These are phyloP conservation scores for Myotis planiceps DNA, from an alignment of 2,797 vertebrate species.

Conservation along the genomic window DNA sequence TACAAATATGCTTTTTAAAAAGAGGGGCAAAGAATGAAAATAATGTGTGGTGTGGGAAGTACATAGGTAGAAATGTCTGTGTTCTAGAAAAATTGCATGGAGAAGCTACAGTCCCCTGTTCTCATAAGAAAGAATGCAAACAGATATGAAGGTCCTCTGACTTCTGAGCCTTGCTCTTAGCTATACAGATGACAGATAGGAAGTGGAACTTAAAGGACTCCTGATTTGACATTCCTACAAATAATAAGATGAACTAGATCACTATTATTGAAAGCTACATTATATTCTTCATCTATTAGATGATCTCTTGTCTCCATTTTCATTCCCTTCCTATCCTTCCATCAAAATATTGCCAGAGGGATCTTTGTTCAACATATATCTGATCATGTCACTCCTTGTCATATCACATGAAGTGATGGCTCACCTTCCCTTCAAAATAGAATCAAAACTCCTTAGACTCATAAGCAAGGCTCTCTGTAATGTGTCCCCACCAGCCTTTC, in stretches of 20 bases:
- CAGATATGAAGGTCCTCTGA: not conserved
- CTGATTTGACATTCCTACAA: not conserved
- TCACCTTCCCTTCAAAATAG: not conserved
- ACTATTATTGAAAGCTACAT: not conserved
- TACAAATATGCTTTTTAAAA: no score
- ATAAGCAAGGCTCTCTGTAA: not conserved
- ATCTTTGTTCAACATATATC: slow-evolving; percentile 24
- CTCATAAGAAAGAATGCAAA: not conserved
- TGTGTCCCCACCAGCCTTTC: not conserved
- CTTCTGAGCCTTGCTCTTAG: not conserved
- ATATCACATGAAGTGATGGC: not conserved
- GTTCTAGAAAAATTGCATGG: not conserved
- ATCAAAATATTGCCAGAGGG: not conserved
- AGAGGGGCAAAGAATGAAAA: not conserved
- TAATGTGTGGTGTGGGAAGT: not conserved
- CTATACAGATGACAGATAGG: not conserved
- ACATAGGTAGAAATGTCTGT: not conserved
- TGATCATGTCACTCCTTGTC: slow-evolving; percentile 2
- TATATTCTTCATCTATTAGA: not conserved
- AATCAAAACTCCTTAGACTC: not conserved
- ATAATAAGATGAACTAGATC: not conserved
- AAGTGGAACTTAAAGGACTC: not conserved
- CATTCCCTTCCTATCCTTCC: not conserved
- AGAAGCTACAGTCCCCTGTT: not conserved
- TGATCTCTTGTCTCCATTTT: not conserved